Evolutionary conservation across 2,797 vertebrate genomes (phyloP), one percentile per base, ranked within the genome.

Genomic region (Hoplostethus atlanticus): DNA sequence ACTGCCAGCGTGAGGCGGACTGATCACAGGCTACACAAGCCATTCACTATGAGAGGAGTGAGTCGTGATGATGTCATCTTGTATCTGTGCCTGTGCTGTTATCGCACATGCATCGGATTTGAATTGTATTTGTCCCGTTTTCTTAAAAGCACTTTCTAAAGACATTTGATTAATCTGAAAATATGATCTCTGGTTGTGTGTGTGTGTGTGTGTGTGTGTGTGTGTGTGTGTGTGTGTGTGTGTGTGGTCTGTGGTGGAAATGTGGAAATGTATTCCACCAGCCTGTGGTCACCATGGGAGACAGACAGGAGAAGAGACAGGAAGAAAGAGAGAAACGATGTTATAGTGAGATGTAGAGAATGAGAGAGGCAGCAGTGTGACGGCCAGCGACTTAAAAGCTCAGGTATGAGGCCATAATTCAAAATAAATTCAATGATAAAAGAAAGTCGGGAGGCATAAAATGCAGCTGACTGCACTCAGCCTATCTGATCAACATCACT

Each of bases 171-270:
- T 28, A 1, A 28, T 28, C 2, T 28, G 28, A 28, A 2, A 28
- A 28, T 28, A 28, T 71, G 53, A 71, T 71, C 59, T 79, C 59
- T 78, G 71, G 76, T 81, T 82, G 74, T 8, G 51, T 52, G 69
- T 64, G 59, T 16, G 57, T 5, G 28, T 28, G 28, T 28, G 28
- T 28, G 28, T 28, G 28, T 28, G 28, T 6, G 34, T 6, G 34
- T 36, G 5, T n/a, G n/a, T 46, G 30, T 51, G 62, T 5, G 28
- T 28, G 28, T 28, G 28, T 28, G 28, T 28, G 28, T 28, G 28
- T 6, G 34, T 6, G 34, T 36, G 5, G 7, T 36, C 34, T 36
- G 34, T 6, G 34, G 34, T 6, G 47, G 38, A 58, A 59, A 58
- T 38, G 64, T 73, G 7, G 28, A 47, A 62, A 54, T 47, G 52